Conservation (phyloP, 2,888 invertebrate species). For the Graphium colonna region DNA sequence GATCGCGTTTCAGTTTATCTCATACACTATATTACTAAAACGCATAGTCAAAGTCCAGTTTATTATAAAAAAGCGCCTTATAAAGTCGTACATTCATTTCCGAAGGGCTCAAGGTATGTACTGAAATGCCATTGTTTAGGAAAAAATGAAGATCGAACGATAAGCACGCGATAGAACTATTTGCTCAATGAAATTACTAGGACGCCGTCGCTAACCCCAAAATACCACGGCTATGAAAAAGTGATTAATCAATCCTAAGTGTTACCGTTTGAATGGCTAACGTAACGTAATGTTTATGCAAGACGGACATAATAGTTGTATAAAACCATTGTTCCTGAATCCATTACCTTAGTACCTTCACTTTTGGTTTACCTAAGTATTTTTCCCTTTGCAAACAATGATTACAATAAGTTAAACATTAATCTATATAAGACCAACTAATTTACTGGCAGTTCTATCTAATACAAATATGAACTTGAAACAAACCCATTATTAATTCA, state of each 20-base stretch:
- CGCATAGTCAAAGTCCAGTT: too few relatives aligned
- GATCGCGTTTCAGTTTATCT: too few relatives aligned
- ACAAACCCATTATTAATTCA: too few relatives aligned
- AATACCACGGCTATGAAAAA: conserved; percentile 9
- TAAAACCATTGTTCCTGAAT: too few relatives aligned
- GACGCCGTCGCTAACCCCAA: conserved; percentile 7
- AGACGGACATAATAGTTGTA: not conserved
- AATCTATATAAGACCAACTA: too few relatives aligned
- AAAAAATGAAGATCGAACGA: conserved; percentile 25
- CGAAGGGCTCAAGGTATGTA: not conserved
- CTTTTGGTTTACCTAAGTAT: too few relatives aligned
- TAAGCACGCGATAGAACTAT: conserved; percentile 33
- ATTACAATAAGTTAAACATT: too few relatives aligned
- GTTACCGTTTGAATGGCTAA: not conserved
- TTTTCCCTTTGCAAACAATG: too few relatives aligned
- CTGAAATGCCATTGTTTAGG: conserved; percentile 12
- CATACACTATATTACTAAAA: too few relatives aligned
- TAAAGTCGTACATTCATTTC: not conserved
- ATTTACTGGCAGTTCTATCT: too few relatives aligned
- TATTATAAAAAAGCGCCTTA: not conserved
- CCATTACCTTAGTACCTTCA: too few relatives aligned
- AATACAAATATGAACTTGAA: too few relatives aligned
- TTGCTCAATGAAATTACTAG: conserved; percentile 31
- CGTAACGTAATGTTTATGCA: not conserved
- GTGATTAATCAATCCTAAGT: conserved; percentile 15